phyloP scores from a whole-genome alignment of 2,797 vertebrate species.

The Ataeniobius toweri region DNA sequence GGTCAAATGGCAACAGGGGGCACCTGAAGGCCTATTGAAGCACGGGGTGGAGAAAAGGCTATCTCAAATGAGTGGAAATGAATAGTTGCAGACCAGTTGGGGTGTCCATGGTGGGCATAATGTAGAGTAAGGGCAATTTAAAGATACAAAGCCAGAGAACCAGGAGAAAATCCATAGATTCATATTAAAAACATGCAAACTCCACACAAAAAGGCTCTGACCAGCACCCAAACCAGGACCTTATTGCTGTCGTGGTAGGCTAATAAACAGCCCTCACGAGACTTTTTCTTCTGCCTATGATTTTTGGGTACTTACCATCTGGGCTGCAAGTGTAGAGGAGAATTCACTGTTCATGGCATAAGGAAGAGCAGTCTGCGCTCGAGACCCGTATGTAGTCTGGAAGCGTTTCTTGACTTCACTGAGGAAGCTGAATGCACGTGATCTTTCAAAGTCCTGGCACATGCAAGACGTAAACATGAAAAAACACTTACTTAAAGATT shows the following conservation, averaged over 20 bases:
- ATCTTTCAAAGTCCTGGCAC: conserved; percentile 93
- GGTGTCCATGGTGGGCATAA: neutral
- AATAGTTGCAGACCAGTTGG: neutral
- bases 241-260: too few species aligned
- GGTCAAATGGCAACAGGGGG: too few species aligned
- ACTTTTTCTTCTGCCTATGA: too few species aligned
- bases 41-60: neutral
- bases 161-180: too few species aligned
- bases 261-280: too few species aligned
- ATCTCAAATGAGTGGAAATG: neutral
- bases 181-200: too few species aligned
- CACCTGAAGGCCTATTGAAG: too few species aligned
- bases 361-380: conserved; percentile 96
- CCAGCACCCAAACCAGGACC: too few species aligned
- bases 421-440: conserved; percentile 94
- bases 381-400: conserved; percentile 95
- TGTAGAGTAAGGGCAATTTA: neutral
- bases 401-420: conserved; percentile 96
- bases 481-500: neutral
- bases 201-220: too few species aligned
- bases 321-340: conserved; percentile 92
- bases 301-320: conserved; percentile 89
- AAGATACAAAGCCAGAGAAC: too few species aligned
- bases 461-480: neutral
- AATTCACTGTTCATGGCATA: conserved; percentile 99